Evolutionary conservation across 2,113 vertebrate species (phyloP), one percentile per base, ranked within the genome.

Genomic region (Poeciliopsis prolifica): DNA sequence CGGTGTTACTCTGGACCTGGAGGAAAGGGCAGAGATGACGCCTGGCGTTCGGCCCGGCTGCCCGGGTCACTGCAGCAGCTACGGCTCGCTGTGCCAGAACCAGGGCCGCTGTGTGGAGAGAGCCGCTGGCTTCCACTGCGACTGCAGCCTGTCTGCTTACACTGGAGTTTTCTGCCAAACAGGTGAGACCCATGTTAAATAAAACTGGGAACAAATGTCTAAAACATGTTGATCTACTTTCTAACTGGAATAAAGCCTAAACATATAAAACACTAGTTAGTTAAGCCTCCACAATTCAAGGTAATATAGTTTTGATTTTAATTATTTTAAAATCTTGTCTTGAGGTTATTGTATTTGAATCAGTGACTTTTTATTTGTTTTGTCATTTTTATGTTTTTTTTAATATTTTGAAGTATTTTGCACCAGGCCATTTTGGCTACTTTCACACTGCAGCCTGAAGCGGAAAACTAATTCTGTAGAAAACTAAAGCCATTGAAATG

Each of bases 41-140:
- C 97, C 97, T 0, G 97, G 95, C 0, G 97, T 98, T 8, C 94
- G 92, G 42, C 92, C 97, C 1, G 96, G 97, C 11, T 99, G 97
- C 68, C 91, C 95, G 22, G 97, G 97, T 54, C 97, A 99, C 79
- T 99, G 97, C 88, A 96, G 96, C 91, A 99, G 95, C 89, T 99
- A 98, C 19, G 96, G 97, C 28, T 95, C 90, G 63, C 82, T 99
- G 37, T 99, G 97, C 83, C 96, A 87, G 68, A 95, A 98, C 67
- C 95, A 94, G 67, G 97, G 97, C 48, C 93, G 86, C 72, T 99
- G 97, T 63, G 89, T 88, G 87, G 97, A 99, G 86, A 95, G 92
- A 48, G 84, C 92, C 79, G 95, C 70, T 22, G 96, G 97, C 64
- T 97, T 98, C 92, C 93, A 90, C 51, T 99, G 97, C 42, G 96